Percentiles rank a stretch among this genome's conserved stretches.
phyloP scores from a whole-genome alignment of 2,888 invertebrate species.

The Epistrophe grossulariae region DNA sequence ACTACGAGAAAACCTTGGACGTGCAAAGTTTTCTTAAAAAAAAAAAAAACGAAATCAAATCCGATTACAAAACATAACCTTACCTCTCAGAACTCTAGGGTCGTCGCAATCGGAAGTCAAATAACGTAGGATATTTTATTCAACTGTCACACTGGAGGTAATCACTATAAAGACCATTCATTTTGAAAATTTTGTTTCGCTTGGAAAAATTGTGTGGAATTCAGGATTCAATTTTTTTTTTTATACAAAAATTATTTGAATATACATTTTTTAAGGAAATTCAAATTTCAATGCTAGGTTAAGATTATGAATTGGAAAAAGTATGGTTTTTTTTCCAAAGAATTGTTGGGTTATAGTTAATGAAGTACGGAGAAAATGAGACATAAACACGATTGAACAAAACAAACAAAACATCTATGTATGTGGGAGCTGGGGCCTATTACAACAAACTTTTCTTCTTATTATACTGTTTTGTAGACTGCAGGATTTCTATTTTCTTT shows the following conservation, averaged over 20 bases:
- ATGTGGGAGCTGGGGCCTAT: too few relatives aligned
- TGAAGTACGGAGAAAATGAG: too few relatives aligned
- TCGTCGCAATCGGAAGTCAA: slow-evolving; percentile 16
- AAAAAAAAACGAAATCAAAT: slow-evolving; percentile 2
- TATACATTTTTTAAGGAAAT: neutral
- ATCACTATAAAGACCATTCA: neutral
- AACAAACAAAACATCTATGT: too few relatives aligned
- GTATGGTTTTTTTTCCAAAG: too few relatives aligned
- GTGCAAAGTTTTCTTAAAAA: slow-evolving; percentile 1
- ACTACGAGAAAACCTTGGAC: slow-evolving; percentile 19
- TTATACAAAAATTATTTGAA: neutral
- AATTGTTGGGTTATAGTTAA: too few relatives aligned
- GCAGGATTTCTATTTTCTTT: too few relatives aligned
- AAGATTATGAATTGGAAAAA: too few relatives aligned
- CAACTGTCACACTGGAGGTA: neutral
- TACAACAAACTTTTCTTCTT: too few relatives aligned
- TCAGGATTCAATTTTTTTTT: neutral
- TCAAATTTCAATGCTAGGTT: neutral
- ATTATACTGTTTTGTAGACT: too few relatives aligned
- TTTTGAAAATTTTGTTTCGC: neutral
- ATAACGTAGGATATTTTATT: neutral
- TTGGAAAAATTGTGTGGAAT: neutral
- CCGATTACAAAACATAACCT: slow-evolving; percentile 10
- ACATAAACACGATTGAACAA: too few relatives aligned
- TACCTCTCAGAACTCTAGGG: neutral